These are phyloP conservation scores for Forbesichthys papilliferus DNA, from an alignment of 2,113 vertebrate species.

Conservation along the genomic window DNA sequence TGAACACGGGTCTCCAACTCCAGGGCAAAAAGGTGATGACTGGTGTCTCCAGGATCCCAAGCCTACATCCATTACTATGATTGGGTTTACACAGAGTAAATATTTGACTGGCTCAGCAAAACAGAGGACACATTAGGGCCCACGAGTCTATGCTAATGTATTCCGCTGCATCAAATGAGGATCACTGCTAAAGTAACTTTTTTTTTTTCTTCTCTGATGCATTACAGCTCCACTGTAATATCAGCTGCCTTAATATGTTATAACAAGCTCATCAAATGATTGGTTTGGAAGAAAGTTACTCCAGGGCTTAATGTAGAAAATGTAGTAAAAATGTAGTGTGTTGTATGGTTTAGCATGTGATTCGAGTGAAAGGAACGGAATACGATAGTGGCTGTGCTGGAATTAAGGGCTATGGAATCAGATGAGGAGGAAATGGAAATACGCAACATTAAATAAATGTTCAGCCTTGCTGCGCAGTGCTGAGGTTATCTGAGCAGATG, in stretches of 20 bases:
- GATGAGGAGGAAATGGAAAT: neutral
- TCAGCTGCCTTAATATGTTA: neutral
- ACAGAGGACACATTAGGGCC: conserved; percentile 46
- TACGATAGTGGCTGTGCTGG: neutral
- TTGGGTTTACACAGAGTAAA: conserved; percentile 49
- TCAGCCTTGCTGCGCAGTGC: conserved; percentile 1
- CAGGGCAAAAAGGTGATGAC: conserved; percentile 45
- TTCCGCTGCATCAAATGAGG: conserved; percentile 52
- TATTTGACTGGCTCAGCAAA: conserved; percentile 67
- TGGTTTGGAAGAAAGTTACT: conserved; percentile 9
- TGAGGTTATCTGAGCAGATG: conserved; percentile 39
- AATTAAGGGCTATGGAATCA: neutral
- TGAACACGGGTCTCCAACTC: neutral
- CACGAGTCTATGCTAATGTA: conserved; percentile 56
- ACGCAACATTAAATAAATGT: conserved; percentile 4
- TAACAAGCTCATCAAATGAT: conserved; percentile 23
- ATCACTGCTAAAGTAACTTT: conserved; percentile 31
- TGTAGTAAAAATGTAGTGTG: neutral
- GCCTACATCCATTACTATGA: conserved; percentile 57
- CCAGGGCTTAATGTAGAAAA: neutral
- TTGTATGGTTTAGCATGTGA: neutral
- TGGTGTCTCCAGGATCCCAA: conserved; percentile 43
- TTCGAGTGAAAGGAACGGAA: neutral
- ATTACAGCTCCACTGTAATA: neutral
- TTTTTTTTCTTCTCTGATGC: conserved; percentile 11